Conservation (phyloP, 2,888 invertebrate genomes). For the Lasioglossum oenotherae region DNA sequence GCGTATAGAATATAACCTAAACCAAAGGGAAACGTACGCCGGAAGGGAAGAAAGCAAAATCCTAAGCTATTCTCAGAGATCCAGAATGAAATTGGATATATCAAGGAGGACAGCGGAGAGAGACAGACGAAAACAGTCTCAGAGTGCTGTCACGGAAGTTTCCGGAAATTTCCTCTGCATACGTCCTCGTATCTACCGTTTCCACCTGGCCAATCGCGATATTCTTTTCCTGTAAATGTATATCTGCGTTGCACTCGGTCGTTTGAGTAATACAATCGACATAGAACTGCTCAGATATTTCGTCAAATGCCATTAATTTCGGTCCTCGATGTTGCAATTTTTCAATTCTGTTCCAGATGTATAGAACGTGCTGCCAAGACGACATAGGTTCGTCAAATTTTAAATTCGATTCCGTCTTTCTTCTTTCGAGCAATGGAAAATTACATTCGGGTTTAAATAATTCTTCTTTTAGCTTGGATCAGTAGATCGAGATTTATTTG, state of each 20-base stretch:
- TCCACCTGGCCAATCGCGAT: conserved; percentile 39
- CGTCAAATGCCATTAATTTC: too few species aligned
- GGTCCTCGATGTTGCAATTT: too few species aligned
- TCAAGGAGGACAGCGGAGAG: conserved; percentile 50
- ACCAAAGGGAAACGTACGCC: conserved; percentile 49
- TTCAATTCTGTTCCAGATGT: too few species aligned
- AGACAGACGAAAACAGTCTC: conserved; percentile 45
- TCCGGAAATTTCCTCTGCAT: conserved; percentile 52
- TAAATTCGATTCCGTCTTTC: too few species aligned
- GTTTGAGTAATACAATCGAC: not conserved
- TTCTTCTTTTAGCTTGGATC: too few species aligned
- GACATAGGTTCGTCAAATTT: too few species aligned
- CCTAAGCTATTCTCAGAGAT: conserved; percentile 56
- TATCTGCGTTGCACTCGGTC: not conserved
- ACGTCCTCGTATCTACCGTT: conserved; percentile 24
- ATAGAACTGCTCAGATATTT: not conserved
- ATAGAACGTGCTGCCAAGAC: too few species aligned
- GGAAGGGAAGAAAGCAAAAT: conserved; percentile 46
- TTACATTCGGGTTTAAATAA: too few species aligned
- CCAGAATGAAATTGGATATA: conserved; percentile 58
- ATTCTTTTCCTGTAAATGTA: conserved; percentile 22
- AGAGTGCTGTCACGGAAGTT: conserved; percentile 53
- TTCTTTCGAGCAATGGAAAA: too few species aligned
- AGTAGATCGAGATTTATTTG: too few species aligned
- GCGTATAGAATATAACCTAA: conserved; percentile 48